phyloP scores from a whole-genome alignment of 2,888 invertebrate genomes.

The Glaucopsyche alexis region DNA sequence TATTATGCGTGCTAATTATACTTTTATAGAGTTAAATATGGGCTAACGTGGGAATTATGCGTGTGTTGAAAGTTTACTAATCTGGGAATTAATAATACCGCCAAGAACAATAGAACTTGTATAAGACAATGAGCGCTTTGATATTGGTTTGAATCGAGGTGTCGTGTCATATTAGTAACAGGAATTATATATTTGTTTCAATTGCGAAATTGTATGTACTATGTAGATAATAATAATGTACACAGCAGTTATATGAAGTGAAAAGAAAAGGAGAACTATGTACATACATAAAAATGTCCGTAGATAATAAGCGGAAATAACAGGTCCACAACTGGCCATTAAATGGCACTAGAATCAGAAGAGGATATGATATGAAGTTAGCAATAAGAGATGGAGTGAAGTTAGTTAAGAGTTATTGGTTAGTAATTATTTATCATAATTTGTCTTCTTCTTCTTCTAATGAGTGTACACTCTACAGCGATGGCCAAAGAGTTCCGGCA shows the following conservation, averaged over 20 bases:
- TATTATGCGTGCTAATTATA: not conserved
- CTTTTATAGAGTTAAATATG: conserved; percentile 32
- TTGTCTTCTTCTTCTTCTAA: too few species aligned
- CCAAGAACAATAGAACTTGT: conserved; percentile 55
- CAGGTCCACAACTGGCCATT: too few species aligned
- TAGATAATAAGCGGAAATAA: too few species aligned
- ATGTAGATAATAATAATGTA: not conserved
- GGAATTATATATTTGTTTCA: conserved; percentile 29
- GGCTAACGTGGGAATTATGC: conserved; percentile 46
- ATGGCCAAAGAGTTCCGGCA: too few species aligned
- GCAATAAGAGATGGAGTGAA: too few species aligned
- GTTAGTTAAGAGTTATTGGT: too few species aligned
- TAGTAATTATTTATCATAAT: too few species aligned
- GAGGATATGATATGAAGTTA: too few species aligned
- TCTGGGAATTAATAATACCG: conserved; percentile 52
- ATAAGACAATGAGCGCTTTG: conserved; percentile 36
- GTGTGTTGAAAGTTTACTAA: conserved; percentile 62
- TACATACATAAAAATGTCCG: too few species aligned
- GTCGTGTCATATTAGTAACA: conserved; percentile 30
- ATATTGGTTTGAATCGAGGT: conserved; percentile 38
- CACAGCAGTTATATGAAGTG: not conserved
- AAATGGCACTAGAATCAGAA: too few species aligned
- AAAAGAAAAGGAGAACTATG: too few species aligned
- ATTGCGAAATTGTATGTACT: not conserved
- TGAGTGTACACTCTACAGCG: too few species aligned